These are phyloP conservation scores for Eilema sororculum DNA, from an alignment of 2,888 invertebrate genomes.

Conservation along the genomic window DNA sequence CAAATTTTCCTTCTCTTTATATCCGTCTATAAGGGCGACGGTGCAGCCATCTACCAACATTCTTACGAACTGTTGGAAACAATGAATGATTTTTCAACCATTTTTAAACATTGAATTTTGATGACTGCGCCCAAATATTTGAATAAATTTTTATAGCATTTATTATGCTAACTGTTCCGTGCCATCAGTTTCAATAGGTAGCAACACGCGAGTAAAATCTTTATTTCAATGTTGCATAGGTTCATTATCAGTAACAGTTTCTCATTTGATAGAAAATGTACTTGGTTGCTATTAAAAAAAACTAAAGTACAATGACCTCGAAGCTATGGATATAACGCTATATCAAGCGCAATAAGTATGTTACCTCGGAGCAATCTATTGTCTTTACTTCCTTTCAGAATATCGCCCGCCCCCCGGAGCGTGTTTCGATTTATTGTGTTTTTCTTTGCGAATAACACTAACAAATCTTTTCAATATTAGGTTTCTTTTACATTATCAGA, in stretches of 20 bases:
- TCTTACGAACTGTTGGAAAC: too few species aligned
- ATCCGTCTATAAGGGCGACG: too few species aligned
- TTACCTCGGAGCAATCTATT: slow-evolving; percentile 12
- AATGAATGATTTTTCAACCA: too few species aligned
- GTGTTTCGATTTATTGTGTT: slow-evolving; percentile 21
- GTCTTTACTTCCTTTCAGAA: slow-evolving; percentile 1
- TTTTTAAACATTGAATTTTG: too few species aligned
- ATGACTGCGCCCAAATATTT: too few species aligned
- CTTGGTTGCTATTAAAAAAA: neutral
- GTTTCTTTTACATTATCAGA: neutral
- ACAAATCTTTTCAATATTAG: neutral
- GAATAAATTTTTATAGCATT: too few species aligned
- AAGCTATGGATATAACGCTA: slow-evolving; percentile 1
- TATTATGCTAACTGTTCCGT: too few species aligned
- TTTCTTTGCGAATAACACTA: neutral
- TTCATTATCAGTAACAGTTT: neutral
- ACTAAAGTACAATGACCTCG: neutral
- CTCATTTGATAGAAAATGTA: neutral
- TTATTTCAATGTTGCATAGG: neutral
- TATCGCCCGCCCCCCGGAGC: slow-evolving; percentile 11
- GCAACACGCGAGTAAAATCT: neutral
- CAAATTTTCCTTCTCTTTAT: too few species aligned
- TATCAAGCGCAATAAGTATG: slow-evolving; percentile 13
- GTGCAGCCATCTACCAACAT: too few species aligned
- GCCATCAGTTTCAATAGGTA: too few species aligned